Conservation (phyloP, 2,113 vertebrate species). For the Hassar affinis region DNA sequence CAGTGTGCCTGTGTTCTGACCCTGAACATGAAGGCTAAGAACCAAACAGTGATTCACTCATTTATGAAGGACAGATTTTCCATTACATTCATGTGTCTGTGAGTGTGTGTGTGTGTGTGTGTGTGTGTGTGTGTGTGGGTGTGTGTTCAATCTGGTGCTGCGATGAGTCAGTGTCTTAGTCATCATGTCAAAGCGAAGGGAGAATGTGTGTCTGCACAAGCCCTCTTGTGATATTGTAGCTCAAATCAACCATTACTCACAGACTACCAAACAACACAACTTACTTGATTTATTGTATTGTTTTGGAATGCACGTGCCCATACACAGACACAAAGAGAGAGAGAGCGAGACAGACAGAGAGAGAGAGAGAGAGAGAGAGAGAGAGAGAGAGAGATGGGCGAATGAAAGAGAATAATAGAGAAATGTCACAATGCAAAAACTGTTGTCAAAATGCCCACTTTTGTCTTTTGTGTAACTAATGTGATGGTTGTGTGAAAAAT, state of each 20-base stretch:
- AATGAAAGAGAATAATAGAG: background rate
- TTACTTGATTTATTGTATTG: constrained; percentile 2
- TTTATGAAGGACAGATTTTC: constrained; percentile 40
- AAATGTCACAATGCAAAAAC: constrained; percentile 6
- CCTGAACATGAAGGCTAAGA: constrained; percentile 2
- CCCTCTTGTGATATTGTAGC: constrained; percentile 19
- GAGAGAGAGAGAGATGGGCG: background rate
- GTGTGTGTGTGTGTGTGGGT: constrained; percentile 16
- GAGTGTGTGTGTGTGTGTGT: constrained; percentile 29
- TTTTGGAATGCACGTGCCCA: background rate
- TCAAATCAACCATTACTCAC: constrained; percentile 13
- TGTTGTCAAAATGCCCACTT: background rate
- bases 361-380: background rate
- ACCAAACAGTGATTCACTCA: constrained; percentile 31
- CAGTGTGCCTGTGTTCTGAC: constrained; percentile 1
- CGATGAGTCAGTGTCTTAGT: constrained; percentile 53
- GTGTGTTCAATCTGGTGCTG: constrained; percentile 7
- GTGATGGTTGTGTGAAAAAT: constrained; percentile 10
- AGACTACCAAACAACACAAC: background rate
- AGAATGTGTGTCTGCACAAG: constrained; percentile 28
- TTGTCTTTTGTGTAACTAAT: constrained; percentile 24
- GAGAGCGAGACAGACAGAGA: too few relatives aligned
- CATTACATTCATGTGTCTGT: constrained; percentile 24
- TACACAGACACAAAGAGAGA: background rate
- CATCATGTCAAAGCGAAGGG: constrained; percentile 29